Conservation (phyloP, 1,140 invertebrate species). For the Apis cerana region DNA sequence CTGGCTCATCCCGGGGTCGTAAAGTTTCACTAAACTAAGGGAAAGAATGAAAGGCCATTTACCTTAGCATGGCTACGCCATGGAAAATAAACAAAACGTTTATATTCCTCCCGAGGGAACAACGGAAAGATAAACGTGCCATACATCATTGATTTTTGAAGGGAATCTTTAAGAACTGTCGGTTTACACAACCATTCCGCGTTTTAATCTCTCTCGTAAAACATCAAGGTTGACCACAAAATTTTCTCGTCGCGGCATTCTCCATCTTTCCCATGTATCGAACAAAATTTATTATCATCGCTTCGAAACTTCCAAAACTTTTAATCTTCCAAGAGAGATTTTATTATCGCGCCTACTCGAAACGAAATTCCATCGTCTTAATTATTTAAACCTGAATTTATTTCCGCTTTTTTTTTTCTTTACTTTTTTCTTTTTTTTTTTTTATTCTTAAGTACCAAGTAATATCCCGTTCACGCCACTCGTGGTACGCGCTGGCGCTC, state of each 20-base stretch:
- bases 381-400: constrained; percentile 15
- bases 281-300: too few relatives aligned
- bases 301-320: too few relatives aligned
- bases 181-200: background rate
- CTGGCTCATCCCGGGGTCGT: too few relatives aligned
- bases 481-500: constrained; percentile 13
- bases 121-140: background rate
- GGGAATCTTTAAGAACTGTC: background rate
- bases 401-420: constrained; percentile 5
- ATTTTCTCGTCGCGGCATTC: background rate
- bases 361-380: background rate
- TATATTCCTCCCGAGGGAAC: background rate
- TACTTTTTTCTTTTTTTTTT: background rate
- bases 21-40: too few relatives aligned
- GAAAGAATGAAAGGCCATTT: too few relatives aligned
- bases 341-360: too few relatives aligned
- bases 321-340: too few relatives aligned
- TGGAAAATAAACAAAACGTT: too few relatives aligned
- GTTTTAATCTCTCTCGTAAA: background rate
- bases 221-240: background rate
- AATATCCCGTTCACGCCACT: constrained; percentile 54
- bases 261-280: background rate
- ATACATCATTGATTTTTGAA: too few relatives aligned
- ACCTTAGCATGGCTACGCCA: too few relatives aligned
- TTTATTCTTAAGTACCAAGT: constrained; percentile 56